Percentiles rank a stretch among this genome's conserved stretches.
Evolutionary conservation across 92 coral and sea anemone species (phyloP).

Genomic region (Heliopora coerulea): DNA sequence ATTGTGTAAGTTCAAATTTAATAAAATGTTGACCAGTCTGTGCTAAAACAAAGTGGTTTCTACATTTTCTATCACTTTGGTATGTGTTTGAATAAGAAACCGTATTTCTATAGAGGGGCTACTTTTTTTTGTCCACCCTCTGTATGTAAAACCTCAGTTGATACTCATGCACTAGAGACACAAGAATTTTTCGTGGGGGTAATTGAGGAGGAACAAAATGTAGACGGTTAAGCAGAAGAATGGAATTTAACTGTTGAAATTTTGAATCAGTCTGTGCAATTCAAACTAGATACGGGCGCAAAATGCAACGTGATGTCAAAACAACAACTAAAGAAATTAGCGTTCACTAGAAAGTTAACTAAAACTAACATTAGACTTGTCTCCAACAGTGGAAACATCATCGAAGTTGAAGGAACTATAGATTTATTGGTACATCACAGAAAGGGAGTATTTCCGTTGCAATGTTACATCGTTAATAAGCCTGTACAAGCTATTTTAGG

Average conservation of each 20-base stretch:
- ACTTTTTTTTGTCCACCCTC: too few species aligned
- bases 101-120: too few species aligned
- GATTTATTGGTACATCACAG: background rate
- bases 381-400: conserved; percentile 11
- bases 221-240: conserved; percentile 1
- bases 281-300: conserved; percentile 22
- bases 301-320: conserved; percentile 8
- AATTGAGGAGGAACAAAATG: background rate
- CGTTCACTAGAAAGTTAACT: background rate
- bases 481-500: conserved; percentile 21
- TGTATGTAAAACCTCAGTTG: conserved; percentile 21
- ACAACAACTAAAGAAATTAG: background rate
- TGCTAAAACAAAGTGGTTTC: too few species aligned
- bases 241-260: conserved; percentile 19
- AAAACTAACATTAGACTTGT: conserved; percentile 14
- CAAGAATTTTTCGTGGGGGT: background rate
- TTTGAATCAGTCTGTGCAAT: background rate
- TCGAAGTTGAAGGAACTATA: conserved; percentile 18
- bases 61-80: too few species aligned
- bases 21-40: too few species aligned
- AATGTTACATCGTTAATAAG: conserved; percentile 2
- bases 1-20: too few species aligned
- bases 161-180: conserved; percentile 5
- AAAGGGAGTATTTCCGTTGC: background rate
- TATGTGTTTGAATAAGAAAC: too few species aligned